Percentiles rank a stretch among this genome's conserved stretches.
Evolutionary conservation across 2,888 invertebrate species (phyloP).

Genomic region (Calliscelio sp.): DNA sequence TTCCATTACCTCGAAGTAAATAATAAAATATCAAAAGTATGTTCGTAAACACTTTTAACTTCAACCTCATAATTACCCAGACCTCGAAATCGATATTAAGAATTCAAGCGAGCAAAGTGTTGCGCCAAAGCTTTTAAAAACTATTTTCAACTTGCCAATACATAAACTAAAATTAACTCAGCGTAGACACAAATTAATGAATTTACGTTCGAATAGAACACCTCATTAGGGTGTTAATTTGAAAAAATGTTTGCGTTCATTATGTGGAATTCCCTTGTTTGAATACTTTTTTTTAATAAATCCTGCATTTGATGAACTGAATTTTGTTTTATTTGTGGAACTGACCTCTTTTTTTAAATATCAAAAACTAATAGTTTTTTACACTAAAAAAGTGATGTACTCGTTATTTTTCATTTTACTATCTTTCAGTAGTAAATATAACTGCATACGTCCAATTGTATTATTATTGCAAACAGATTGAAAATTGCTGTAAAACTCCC

Average conservation of each 20-base stretch:
- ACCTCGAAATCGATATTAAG: constrained; percentile 34
- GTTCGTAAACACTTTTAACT: constrained; percentile 21
- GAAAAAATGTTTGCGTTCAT: constrained; percentile 29
- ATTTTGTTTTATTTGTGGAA: too few species aligned
- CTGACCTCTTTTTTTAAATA: too few species aligned
- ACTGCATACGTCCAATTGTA: too few species aligned
- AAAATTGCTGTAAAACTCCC: too few species aligned
- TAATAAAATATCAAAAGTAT: constrained; percentile 36
- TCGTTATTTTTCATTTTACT: too few species aligned
- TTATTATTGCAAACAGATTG: too few species aligned
- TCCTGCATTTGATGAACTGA: too few species aligned
- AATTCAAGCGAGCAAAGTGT: constrained; percentile 39
- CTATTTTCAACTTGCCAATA: constrained; percentile 38
- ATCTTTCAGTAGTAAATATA: too few species aligned
- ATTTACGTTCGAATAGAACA: constrained; percentile 8
- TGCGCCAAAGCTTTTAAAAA: constrained; percentile 47
- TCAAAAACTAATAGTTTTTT: too few species aligned
- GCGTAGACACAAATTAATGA: constrained; percentile 16
- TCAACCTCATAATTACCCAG: constrained; percentile 30
- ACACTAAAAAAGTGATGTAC: too few species aligned
- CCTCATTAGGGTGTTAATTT: constrained; percentile 29
- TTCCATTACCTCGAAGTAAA: constrained; percentile 30
- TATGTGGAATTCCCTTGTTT: too few species aligned
- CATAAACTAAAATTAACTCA: constrained; percentile 28
- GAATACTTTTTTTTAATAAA: too few species aligned